A percentile compares a stretch with the other conserved stretches of the same genome.
These are phyloP conservation scores for Platichthys flesus DNA, from an alignment of 2,113 vertebrate genomes.

Conservation along the genomic window DNA sequence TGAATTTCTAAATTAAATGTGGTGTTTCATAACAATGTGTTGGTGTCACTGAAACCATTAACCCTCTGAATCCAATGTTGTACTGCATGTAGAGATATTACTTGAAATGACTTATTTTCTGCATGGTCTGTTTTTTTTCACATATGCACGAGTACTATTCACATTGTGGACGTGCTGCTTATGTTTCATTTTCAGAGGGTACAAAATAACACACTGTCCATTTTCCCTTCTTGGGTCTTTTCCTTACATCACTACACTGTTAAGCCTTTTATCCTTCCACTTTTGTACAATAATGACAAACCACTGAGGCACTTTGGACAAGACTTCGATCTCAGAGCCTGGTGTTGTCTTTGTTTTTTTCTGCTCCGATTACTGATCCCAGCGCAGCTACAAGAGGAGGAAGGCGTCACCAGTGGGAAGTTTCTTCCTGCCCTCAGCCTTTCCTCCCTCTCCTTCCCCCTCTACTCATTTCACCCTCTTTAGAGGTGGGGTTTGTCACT, in stretches of 20 bases:
- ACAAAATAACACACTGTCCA: not conserved
- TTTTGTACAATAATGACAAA: slow-evolving; percentile 71
- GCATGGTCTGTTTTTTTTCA: no score
- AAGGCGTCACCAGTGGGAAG: slow-evolving; percentile 18
- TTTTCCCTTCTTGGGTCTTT: not conserved
- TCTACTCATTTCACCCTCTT: slow-evolving; percentile 21
- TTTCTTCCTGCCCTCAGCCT: slow-evolving; percentile 26
- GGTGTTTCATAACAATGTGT: no score
- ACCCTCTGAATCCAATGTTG: no score
- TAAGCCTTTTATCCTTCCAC: slow-evolving; percentile 31
- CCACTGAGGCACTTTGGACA: slow-evolving; percentile 36
- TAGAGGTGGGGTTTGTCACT: slow-evolving; percentile 64
- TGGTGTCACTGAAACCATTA: no score
- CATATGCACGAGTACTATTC: not conserved
- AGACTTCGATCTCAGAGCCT: slow-evolving; percentile 75
- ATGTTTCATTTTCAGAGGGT: not conserved
- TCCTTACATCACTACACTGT: not conserved
- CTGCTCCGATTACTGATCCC: slow-evolving; percentile 49
- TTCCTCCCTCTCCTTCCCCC: slow-evolving; percentile 17
- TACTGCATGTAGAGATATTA: no score
- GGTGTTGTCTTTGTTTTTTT: slow-evolving; percentile 69
- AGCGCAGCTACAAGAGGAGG: not conserved
- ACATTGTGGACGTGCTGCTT: not conserved
- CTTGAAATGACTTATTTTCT: no score
- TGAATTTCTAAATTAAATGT: no score